Conservation (phyloP, 2,113 vertebrate species). For the Pica pica region DNA sequence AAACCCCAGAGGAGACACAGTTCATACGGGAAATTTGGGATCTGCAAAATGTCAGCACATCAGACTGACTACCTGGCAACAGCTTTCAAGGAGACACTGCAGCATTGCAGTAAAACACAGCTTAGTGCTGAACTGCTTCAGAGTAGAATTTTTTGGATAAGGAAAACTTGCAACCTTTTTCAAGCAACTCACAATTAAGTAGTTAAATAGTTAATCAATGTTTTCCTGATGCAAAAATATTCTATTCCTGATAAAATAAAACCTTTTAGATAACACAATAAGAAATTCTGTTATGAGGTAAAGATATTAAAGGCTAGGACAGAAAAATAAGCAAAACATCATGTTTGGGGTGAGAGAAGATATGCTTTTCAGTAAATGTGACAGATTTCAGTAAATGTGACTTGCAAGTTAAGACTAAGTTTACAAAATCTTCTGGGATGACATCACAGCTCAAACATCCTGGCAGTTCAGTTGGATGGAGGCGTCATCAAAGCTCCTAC, state of each 20-base stretch:
- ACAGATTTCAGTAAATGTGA: not conserved
- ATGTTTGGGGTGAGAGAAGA: not conserved
- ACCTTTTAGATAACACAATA: not conserved
- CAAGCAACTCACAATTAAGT: not conserved
- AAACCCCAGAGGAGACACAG: not conserved
- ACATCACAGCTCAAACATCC: not conserved
- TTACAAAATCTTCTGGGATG: not conserved
- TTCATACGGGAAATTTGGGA: not conserved
- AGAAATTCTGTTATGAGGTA: not conserved
- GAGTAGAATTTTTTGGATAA: not conserved
- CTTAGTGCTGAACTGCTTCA: not conserved
- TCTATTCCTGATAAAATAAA: not conserved
- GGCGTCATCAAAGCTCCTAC: not conserved
- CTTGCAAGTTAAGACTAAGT: not conserved
- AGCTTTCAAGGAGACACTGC: not conserved
- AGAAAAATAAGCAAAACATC: not conserved
- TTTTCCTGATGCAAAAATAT: not conserved
- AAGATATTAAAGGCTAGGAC: not conserved
- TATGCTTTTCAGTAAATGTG: accelerated
- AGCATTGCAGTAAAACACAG: not conserved
- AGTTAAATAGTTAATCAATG: not conserved
- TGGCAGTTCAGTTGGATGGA: not conserved
- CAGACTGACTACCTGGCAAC: not conserved
- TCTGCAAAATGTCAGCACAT: not conserved
- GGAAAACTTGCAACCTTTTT: not conserved